Base-by-base conservation (phyloP, 2,888 invertebrate genomes). In the Eilema depressum region DNA sequence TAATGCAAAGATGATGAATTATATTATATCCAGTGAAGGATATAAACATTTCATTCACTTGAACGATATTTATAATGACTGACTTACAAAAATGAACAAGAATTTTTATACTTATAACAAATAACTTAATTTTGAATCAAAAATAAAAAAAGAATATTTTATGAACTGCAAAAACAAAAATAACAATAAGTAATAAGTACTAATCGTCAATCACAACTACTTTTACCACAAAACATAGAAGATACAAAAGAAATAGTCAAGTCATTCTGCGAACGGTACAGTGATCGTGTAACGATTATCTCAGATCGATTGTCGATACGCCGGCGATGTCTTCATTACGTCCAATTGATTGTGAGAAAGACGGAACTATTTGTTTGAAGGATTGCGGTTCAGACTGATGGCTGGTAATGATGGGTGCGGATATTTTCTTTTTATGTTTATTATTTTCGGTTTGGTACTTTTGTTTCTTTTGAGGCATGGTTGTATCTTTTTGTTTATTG, bases 311-410 rank as follows among this genome's bases (percentile, higher is more conserved):
- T 88, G 91, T 89, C 85, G 87, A 89, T 89, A 90, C 89, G 89
- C 89, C 88, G 85, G 87, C 92, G 92, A 94, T 93, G 93, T 91
- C 93, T 93, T 94, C 91, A 93, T 93, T 80, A 74, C 85, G 83
- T 85, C 82, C 91, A 91, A 92, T 93, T 93, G 92, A 93, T 92
- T 93, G 85, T 75, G 70, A 86, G 81, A 81, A 81, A 63, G 69
- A 69, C 56, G 69, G 67, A 80, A 74, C 76, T 71, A 76, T 81
- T 81, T 78, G 66, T 66, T 73, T 67, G 75, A 78, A 70, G 71
- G 66, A 76, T 70, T 33, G 77, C 67, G 26, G 47, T 60, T 25
- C 57, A 53, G 64, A 70, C 66, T 77, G 70, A 68, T 57, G 25
- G 28, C 56, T 62, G 56, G 70, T 69, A 79, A 73, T 73, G n/a